These are phyloP conservation scores for Orchesellides sinensis DNA, from an alignment of 2,888 invertebrate species.

Conservation along the genomic window DNA sequence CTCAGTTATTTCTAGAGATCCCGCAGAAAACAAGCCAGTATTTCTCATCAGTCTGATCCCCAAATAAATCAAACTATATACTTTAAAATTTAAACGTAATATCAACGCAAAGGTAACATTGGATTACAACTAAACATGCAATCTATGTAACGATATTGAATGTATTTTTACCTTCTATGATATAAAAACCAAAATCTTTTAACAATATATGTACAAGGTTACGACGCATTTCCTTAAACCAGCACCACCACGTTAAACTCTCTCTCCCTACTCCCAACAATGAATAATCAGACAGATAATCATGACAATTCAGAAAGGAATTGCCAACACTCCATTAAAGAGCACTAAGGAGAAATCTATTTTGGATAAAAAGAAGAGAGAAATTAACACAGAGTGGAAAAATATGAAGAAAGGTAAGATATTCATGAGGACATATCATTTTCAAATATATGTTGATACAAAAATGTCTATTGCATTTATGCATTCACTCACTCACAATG, in stretches of 20 bases:
- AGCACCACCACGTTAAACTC: constrained; percentile 24
- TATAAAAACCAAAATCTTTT: too few relatives aligned
- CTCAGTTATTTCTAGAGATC: too few relatives aligned
- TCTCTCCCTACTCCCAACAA: constrained; percentile 32
- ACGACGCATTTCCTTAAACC: too few relatives aligned
- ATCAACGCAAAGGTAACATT: too few relatives aligned
- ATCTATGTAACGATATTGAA: too few relatives aligned
- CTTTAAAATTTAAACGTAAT: too few relatives aligned
- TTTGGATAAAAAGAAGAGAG: not conserved
- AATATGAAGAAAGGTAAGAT: constrained; percentile 27
- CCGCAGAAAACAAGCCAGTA: too few relatives aligned
- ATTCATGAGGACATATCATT: constrained; percentile 22
- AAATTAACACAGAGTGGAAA: constrained; percentile 8
- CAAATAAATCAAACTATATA: too few relatives aligned
- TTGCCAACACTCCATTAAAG: constrained; percentile 52
- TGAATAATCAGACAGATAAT: constrained; percentile 52
- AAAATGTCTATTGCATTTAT: constrained; percentile 52
- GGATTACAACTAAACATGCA: too few relatives aligned
- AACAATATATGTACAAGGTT: too few relatives aligned
- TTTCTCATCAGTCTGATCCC: too few relatives aligned
- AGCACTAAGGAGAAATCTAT: constrained; percentile 13
- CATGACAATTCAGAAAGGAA: constrained; percentile 52
- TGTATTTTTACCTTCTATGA: too few relatives aligned
- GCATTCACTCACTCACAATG: constrained; percentile 46
- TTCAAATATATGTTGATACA: constrained; percentile 33